Evolutionary conservation across 2,888 invertebrate genomes (phyloP).

Genomic region (Cyclophora albipunctata): DNA sequence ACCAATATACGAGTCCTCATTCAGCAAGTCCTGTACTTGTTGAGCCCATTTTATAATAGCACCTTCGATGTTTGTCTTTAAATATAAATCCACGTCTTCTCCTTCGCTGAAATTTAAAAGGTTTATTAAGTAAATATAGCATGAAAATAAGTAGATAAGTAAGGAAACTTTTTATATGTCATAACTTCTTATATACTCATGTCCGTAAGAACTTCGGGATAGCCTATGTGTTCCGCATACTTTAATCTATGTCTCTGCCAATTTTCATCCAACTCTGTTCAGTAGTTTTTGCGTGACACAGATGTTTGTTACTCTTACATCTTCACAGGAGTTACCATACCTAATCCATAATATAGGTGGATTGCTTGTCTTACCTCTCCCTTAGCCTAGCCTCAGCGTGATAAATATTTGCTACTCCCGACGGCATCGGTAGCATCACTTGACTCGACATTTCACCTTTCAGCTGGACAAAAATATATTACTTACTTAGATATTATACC

Average conservation of each 20-base stretch:
- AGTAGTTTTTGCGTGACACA: too few species aligned
- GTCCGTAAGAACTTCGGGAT: too few species aligned
- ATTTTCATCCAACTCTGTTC: too few species aligned
- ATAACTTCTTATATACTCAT: too few species aligned
- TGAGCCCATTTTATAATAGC: slow-evolving; percentile 91
- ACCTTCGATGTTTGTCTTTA: slow-evolving; percentile 89
- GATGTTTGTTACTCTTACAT: too few species aligned
- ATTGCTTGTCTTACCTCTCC: slow-evolving; percentile 40
- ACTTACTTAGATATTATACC: too few species aligned
- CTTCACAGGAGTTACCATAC: too few species aligned
- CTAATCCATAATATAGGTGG: too few species aligned
- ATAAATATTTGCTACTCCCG: slow-evolving; percentile 81
- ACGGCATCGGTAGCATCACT: slow-evolving; percentile 90
- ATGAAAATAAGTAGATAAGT: background rate
- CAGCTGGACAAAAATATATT: slow-evolving; percentile 51
- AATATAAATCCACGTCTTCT: slow-evolving; percentile 77
- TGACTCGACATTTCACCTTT: slow-evolving; percentile 90
- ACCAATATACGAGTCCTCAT: slow-evolving; percentile 81
- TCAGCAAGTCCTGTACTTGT: slow-evolving; percentile 85
- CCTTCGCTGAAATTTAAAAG: slow-evolving; percentile 52
- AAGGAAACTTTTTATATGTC: too few species aligned
- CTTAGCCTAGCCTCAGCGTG: slow-evolving; percentile 70
- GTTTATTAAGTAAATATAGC: background rate
- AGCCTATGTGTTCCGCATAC: too few species aligned
- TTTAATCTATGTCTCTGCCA: too few species aligned